phyloP scores from a whole-genome alignment of 1,140 invertebrate species.

The Meteorus sp. region DNA sequence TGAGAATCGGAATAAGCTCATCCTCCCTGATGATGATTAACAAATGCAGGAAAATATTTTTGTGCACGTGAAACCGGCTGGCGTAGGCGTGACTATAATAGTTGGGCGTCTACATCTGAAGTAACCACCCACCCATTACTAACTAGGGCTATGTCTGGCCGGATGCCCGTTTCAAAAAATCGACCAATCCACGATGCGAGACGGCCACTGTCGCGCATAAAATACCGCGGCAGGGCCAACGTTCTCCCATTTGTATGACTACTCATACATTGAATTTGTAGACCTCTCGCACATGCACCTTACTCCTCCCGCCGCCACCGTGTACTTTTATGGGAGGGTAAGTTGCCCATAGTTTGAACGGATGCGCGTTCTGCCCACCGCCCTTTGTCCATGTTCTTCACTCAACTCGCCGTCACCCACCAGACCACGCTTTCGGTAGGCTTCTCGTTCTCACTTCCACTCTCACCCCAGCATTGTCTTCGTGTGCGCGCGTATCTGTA shows the following conservation, averaged over 20 bases:
- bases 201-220: conserved; percentile 55
- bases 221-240: conserved; percentile 45
- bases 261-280: too few species aligned
- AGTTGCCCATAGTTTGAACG: conserved; percentile 3
- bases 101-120: conserved; percentile 47
- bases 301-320: too few species aligned
- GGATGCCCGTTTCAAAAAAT: conserved; percentile 54
- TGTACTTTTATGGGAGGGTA: conserved; percentile 9
- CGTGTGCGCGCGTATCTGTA: too few species aligned
- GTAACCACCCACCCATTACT: conserved; percentile 47
- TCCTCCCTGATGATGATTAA: background rate
- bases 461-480: too few species aligned
- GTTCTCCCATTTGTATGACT: conserved; percentile 22
- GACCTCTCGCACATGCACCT: too few species aligned
- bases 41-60: conserved; percentile 31
- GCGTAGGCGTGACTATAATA: conserved; percentile 48
- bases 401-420: conserved; percentile 6
- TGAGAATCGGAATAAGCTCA: too few species aligned
- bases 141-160: conserved; percentile 59
- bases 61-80: conserved; percentile 43
- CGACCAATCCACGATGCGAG: conserved; percentile 59
- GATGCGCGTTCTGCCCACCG: background rate
- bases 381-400: conserved; percentile 15
- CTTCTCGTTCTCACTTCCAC: too few species aligned
- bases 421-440: too few species aligned